Base-by-base conservation (phyloP, 1,140 invertebrate species). In the Drosophila micromelanica region DNA sequence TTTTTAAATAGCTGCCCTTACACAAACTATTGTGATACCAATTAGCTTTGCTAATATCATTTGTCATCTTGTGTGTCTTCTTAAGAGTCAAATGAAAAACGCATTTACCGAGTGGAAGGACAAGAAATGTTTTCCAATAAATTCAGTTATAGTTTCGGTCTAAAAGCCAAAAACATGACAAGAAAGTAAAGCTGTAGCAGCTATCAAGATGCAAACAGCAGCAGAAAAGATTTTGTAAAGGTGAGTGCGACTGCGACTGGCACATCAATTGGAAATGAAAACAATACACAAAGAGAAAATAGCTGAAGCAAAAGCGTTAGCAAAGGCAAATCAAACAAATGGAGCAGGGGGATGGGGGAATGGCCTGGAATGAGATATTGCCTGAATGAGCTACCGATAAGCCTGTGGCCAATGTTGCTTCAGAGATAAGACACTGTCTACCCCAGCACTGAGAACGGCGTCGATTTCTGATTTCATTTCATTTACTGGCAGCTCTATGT, bases 381-480 rank as follows among this genome's bases (percentile, higher is more conserved):
- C 9, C 30, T 11, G 37, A 43, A 43, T 43, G 61, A 59, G 49
- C 32, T 30, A 23, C 6, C 60, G 75, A 87, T 86, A 80, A 70
- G 78, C 60, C 68, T 60, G 63, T 52, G 45, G 61, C 62, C 59
- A 52, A 65, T 49, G 59, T 54, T 13, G 38, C 40, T 49, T 27
- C 60, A 65, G 63, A 73, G 78, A 74, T 87, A 74, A 78, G 74
- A 70, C 67, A 51, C 45, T 42, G 49, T 43, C 32, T 35, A 20
- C 55, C 23, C 23, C 46, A 38, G 37, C 32, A 42, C 23, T 12
- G 32, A 30, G 55, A 13, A 48, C 48, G 57, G 63, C 67, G 54
- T 78, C 86, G 61, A 87, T 82, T 87, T 79, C 72, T 68, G 75
- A 79, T 89, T 87, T 73, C 84, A 73, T 78, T 78, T 76, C 52